A percentile compares a stretch with the other conserved stretches of the same genome.
Conservation (phyloP, 2,888 invertebrate species). For the Pharmacophagus antenor region DNA sequence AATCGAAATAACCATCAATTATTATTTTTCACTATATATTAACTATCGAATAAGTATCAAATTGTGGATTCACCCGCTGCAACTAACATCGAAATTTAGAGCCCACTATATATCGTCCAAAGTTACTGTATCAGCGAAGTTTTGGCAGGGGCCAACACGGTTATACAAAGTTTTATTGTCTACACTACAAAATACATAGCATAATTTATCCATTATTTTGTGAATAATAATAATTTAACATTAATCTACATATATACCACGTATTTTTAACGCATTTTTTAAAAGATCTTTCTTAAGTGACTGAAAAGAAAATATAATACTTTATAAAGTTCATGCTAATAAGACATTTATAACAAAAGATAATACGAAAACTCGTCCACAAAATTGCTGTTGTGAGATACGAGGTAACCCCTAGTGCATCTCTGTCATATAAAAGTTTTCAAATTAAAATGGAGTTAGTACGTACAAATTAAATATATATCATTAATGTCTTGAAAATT, state of each 20-base stretch:
- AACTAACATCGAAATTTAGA: constrained; percentile 24
- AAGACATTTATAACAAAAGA: background rate
- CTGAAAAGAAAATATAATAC: background rate
- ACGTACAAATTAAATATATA: background rate
- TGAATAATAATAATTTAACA: background rate
- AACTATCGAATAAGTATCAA: constrained; percentile 5
- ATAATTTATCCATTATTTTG: background rate
- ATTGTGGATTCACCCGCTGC: constrained; percentile 14
- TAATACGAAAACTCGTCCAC: background rate
- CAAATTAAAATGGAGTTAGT: background rate
- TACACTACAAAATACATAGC: background rate
- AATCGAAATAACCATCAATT: too few species aligned
- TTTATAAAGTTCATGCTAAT: background rate
- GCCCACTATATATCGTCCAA: constrained; percentile 9
- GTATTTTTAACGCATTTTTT: background rate
- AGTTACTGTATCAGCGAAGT: constrained; percentile 21
- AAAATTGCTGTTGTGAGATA: background rate
- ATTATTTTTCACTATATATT: too few species aligned
- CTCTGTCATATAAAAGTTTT: background rate
- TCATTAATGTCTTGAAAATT: background rate
- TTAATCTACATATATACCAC: too few species aligned
- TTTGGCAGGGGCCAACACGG: constrained; percentile 9
- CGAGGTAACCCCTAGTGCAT: background rate
- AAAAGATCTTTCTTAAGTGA: background rate
- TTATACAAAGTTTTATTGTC: constrained; percentile 10